Conservation (phyloP, 2,113 vertebrate species). For the Cyprinodon variegatus region DNA sequence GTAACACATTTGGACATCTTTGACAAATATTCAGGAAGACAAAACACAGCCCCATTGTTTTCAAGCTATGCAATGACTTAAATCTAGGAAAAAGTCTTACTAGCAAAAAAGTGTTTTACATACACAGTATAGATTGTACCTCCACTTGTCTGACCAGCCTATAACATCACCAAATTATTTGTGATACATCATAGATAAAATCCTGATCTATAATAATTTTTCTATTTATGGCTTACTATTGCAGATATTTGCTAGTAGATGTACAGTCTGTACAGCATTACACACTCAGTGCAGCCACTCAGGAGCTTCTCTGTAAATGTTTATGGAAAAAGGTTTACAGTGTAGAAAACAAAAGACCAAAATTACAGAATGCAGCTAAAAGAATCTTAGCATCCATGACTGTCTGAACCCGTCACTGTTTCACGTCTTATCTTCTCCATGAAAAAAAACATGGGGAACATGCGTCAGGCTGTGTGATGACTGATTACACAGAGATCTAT, state of each 20-base stretch:
- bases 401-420: slow-evolving; percentile 25
- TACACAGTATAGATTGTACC: background rate
- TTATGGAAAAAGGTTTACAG: background rate
- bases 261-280: background rate
- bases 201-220: slow-evolving; percentile 19
- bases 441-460: background rate
- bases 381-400: slow-evolving; percentile 9
- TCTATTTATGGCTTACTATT: background rate
- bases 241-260: slow-evolving; percentile 1
- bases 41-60: background rate
- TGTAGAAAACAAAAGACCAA: slow-evolving; percentile 5
- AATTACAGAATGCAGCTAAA: background rate
- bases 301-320: background rate
- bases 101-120: background rate
- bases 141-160: background rate
- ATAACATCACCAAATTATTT: slow-evolving; percentile 9
- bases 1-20: background rate
- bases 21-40: background rate
- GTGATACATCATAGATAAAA: slow-evolving; percentile 14
- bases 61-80: background rate
- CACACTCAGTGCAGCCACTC: background rate
- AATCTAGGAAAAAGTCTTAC: background rate
- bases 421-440: slow-evolving; percentile 23
- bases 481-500: slow-evolving; percentile 10
- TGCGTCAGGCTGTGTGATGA: slow-evolving; percentile 1